Evolutionary conservation across 2,113 vertebrate genomes (phyloP).

Genomic region (Cheirogaleus medius): DNA sequence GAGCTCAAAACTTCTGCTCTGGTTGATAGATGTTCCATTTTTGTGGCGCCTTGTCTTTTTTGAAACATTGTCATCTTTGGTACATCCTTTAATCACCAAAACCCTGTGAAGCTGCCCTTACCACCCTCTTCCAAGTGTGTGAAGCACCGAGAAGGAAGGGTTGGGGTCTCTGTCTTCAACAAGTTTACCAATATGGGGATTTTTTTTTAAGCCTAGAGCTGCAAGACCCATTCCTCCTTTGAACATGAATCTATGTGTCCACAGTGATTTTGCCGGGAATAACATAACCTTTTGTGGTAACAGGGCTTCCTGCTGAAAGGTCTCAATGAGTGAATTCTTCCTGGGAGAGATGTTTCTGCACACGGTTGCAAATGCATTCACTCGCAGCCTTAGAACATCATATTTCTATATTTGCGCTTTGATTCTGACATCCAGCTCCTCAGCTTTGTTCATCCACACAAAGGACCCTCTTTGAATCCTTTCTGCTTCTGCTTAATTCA

Average conservation of each 20-base stretch:
- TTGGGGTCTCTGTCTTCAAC: not conserved
- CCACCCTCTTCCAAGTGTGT: not conserved
- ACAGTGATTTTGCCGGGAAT: not conserved
- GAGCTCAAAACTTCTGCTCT: not conserved
- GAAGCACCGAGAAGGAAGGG: not conserved
- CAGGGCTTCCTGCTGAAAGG: not conserved
- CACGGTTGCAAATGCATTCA: not conserved
- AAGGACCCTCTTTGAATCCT: not conserved
- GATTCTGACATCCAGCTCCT: not conserved
- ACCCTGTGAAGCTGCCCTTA: not conserved
- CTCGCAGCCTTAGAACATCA: not conserved
- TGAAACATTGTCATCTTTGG: not conserved
- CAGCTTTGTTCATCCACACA: not conserved
- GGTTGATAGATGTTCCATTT: not conserved
- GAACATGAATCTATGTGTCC: not conserved
- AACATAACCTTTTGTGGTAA: not conserved
- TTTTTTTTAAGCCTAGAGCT: not conserved
- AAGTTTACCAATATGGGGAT: not conserved
- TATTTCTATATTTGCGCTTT: not conserved
- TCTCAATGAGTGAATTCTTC: not conserved
- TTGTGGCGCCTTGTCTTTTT: not conserved
- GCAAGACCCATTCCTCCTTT: not conserved
- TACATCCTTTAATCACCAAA: not conserved
- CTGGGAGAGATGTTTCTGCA: not conserved
- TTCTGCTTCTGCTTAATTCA: not conserved